A percentile compares a stretch with the other conserved stretches of the same genome.
phyloP scores from a whole-genome alignment of 2,797 vertebrate genomes.

The Oreochromis mossambicus region DNA sequence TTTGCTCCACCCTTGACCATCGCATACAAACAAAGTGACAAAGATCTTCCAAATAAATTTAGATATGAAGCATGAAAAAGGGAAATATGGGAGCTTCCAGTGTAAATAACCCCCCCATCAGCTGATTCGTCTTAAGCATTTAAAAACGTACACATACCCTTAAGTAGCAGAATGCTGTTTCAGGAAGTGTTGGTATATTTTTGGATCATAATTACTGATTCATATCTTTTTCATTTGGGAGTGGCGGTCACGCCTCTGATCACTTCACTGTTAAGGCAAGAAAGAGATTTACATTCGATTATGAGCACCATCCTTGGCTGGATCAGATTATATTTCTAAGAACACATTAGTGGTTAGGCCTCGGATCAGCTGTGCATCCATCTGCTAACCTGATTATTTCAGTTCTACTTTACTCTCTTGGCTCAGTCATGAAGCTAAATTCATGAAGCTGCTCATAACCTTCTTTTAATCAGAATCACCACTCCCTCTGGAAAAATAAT shows the following conservation, averaged over 20 bases:
- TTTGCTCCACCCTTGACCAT: background rate
- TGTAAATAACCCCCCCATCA: background rate
- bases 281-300: slow-evolving; percentile 4
- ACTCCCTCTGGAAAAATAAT: background rate
- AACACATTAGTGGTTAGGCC: background rate
- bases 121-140: background rate
- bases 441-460: background rate
- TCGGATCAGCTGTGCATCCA: slow-evolving; percentile 11
- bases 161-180: background rate
- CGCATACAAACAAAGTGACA: background rate
- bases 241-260: background rate
- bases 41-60: background rate
- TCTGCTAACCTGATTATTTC: slow-evolving; percentile 41
- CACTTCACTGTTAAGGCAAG: background rate
- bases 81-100: background rate
- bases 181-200: background rate
- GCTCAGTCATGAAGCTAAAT: background rate
- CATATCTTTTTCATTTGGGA: background rate
- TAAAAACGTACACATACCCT: background rate
- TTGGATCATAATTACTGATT: background rate
- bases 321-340: slow-evolving; percentile 25
- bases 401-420: background rate
- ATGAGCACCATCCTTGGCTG: background rate
- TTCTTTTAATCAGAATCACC: background rate
- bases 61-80: background rate